Evolutionary conservation across 2,797 vertebrate genomes (phyloP), one percentile per base, ranked within the genome.

Genomic region (Ictinia mississippiensis): DNA sequence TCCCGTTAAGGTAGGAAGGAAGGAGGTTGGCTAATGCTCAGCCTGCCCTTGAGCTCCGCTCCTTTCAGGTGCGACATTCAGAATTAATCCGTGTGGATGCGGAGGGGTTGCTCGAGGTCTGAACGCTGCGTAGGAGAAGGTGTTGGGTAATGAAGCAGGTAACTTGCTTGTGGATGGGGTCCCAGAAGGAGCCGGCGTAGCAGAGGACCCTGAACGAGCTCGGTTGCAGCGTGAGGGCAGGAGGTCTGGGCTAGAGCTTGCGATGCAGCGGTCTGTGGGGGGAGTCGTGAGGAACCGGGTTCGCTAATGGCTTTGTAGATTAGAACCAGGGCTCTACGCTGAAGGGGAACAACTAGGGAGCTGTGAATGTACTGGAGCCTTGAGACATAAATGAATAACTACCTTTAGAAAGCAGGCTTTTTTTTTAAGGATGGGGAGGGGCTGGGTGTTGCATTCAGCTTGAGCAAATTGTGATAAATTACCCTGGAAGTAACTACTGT

Each of bases 251-350:
- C 25, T 11, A 0, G 13, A 56, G 37, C 37, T 22, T 4, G 18
- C 4, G 2, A 6, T 3, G 28, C 35, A 5, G 35, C 21, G 0
- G 19, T 4, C 28, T 25, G 42, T 1, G 28, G 1, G 3, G 37
- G 2, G 78, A 33, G 10, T 63, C 10, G 0, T 0, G 19, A 22
- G 45, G 25, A 58, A 1, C 1, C 5, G 72, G 35, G 1, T 6
- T 40, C 81, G 35, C 10, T 15, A 0, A 12, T 21, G 58, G 22
- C 63, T 73, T 44, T 50, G 66, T 7, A 11, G 86, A 0, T 5
- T 10, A 29, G 38, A n/a, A 3, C 50, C 55, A 5, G 55, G 26
- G 40, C 80, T 40, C 67, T 21, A 3, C 1, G 1, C 55, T 4
- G 17, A 9, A 7, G 37, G 10, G 35, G 26, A 65, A 7, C 77